A percentile compares a stretch with the other conserved stretches of the same genome.
Evolutionary conservation across 2,113 vertebrate species (phyloP).

Genomic region (Pollachius pollachius): DNA sequence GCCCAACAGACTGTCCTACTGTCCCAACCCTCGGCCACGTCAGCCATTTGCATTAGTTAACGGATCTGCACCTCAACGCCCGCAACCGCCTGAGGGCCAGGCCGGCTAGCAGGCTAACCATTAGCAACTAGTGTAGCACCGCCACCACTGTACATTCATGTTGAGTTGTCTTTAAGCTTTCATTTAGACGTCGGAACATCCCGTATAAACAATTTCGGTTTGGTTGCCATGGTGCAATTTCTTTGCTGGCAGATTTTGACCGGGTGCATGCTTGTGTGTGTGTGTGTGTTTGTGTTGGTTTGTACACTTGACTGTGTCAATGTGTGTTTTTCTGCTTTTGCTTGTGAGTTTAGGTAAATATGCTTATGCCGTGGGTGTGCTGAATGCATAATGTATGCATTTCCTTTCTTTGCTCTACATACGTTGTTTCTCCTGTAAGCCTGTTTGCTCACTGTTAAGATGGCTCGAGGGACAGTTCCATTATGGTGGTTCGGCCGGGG

Average conservation of each 20-base stretch:
- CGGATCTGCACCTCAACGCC: no score
- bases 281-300: conserved; percentile 2
- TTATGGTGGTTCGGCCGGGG: no score
- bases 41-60: no score
- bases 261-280: conserved; percentile 12
- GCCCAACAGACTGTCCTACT: no score
- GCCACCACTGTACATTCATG: no score
- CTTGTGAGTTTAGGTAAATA: background rate
- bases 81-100: no score
- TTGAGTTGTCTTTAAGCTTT: no score
- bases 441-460: background rate
- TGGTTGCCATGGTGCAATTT: conserved; percentile 66
- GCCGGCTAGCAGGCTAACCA: no score
- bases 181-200: conserved; percentile 26
- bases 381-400: background rate
- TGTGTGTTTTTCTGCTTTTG: conserved; percentile 5
- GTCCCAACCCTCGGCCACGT: no score
- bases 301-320: background rate
- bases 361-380: background rate
- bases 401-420: background rate
- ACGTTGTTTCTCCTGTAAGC: background rate
- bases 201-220: conserved; percentile 37
- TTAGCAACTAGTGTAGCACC: no score
- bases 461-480: background rate
- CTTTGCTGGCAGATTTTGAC: conserved; percentile 8